Percentiles rank a stretch among this genome's conserved stretches.
Evolutionary conservation across 1,140 invertebrate species (phyloP).

Genomic region (Protaetia brevitarsis): DNA sequence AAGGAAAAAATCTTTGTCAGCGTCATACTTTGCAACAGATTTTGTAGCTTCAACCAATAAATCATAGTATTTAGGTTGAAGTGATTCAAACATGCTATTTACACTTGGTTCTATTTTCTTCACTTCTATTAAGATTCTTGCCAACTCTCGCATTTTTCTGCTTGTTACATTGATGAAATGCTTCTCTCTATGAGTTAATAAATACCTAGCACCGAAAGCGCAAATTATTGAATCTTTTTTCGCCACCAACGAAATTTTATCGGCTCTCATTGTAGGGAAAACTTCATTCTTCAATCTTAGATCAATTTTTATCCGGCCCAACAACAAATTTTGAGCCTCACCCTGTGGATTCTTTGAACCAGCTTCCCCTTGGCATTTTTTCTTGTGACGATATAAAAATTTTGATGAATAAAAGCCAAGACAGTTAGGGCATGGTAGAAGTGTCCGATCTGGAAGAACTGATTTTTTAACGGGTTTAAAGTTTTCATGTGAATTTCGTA

Average conservation of each 20-base stretch:
- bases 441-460: no score
- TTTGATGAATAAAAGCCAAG: neutral
- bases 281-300: constrained; percentile 21
- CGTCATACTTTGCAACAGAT: constrained; percentile 28
- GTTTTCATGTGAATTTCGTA: no score
- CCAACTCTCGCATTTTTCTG: constrained; percentile 41
- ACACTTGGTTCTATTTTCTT: constrained; percentile 36
- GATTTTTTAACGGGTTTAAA: no score
- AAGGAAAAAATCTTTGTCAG: constrained; percentile 26
- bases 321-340: neutral
- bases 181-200: constrained; percentile 41
- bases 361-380: neutral
- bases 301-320: neutral
- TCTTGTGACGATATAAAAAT: neutral
- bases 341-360: neutral
- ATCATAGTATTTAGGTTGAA: constrained; percentile 38
- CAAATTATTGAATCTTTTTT: constrained; percentile 38
- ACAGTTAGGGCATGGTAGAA: no score
- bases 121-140: constrained; percentile 39
- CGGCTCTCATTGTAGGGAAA: constrained; percentile 27
- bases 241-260: constrained; percentile 29
- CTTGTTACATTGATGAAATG: constrained; percentile 39
- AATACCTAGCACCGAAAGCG: constrained; percentile 40
- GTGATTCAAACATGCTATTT: constrained; percentile 33
- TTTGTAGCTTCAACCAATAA: constrained; percentile 29